phyloP scores from a whole-genome alignment of 1,140 invertebrate genomes.

The Ceratina calcarata region DNA sequence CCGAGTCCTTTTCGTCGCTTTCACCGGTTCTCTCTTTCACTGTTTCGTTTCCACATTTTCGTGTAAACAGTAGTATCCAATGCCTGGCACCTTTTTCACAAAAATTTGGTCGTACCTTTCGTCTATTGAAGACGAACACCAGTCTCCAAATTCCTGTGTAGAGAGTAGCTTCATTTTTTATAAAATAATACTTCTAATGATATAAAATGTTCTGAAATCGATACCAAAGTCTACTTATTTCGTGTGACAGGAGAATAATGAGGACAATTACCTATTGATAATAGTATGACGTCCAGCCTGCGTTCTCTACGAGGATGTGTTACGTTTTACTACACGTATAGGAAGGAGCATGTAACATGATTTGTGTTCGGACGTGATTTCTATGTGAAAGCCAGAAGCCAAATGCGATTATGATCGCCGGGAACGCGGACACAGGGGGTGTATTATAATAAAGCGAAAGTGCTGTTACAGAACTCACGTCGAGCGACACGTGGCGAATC shows the following conservation, averaged over 20 bases:
- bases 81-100: neutral
- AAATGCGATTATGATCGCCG: conserved; percentile 76
- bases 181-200: too few relatives aligned
- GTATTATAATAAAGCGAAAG: conserved; percentile 73
- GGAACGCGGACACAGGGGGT: conserved; percentile 35
- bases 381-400: conserved; percentile 70
- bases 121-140: too few relatives aligned
- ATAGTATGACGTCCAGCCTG: neutral
- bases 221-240: neutral
- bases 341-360: conserved; percentile 10
- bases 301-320: too few relatives aligned
- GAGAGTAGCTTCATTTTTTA: too few relatives aligned
- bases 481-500: conserved; percentile 73
- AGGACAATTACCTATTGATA: neutral
- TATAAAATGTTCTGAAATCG: too few relatives aligned
- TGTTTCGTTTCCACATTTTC: neutral
- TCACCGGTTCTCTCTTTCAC: conserved; percentile 56
- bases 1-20: conserved; percentile 45
- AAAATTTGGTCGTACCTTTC: too few relatives aligned
- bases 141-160: too few relatives aligned
- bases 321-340: neutral
- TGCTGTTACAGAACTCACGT: conserved; percentile 66
- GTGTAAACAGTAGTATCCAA: neutral
- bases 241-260: neutral
- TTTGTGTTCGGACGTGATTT: conserved; percentile 66